Conservation (phyloP, 2,113 vertebrate genomes). For the Leucopsar rothschildi region DNA sequence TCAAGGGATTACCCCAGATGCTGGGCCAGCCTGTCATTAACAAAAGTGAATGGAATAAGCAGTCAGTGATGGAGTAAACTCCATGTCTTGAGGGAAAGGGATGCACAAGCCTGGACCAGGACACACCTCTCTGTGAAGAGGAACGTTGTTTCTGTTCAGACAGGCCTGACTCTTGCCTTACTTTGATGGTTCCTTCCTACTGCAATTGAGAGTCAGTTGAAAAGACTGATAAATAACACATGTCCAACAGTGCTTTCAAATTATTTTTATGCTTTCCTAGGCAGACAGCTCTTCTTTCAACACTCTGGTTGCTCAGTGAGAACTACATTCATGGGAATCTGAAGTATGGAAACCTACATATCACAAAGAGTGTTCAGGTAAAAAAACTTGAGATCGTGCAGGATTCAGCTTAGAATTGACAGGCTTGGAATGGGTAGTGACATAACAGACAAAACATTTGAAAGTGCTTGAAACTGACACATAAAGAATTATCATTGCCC, state of each 20-base stretch:
- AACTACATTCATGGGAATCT: not conserved
- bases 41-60: not conserved
- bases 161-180: not conserved
- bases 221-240: not conserved
- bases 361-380: not conserved
- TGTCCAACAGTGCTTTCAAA: not conserved
- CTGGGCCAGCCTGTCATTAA: not conserved
- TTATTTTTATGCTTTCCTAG: not conserved
- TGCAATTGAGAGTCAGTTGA: not conserved
- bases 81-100: rapidly evolving
- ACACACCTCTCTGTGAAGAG: not conserved
- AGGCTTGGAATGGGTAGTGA: not conserved
- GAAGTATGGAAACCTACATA: not conserved
- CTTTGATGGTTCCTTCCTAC: not conserved
- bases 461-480: not conserved
- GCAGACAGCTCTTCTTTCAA: not conserved
- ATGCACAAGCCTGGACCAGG: not conserved
- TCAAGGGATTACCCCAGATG: not conserved
- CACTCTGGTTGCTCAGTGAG: not conserved
- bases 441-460: not conserved
- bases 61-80: not conserved
- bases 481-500: not conserved
- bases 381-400: not conserved
- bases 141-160: not conserved
- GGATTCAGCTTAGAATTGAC: not conserved